Evolutionary conservation across 2,113 vertebrate genomes (phyloP).

Genomic region (Cynoglossus semilaevis): DNA sequence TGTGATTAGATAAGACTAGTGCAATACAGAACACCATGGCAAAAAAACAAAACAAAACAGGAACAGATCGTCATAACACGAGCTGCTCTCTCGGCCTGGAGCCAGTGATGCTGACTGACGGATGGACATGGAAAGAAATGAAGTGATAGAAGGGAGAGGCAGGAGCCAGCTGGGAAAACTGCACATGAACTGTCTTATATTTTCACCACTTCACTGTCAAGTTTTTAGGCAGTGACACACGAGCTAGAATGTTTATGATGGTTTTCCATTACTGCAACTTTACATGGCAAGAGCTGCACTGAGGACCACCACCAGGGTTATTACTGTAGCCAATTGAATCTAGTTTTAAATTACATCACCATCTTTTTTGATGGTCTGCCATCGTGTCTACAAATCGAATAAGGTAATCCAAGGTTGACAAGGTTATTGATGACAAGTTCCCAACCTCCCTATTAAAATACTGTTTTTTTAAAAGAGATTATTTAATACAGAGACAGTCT

Average conservation of each 20-base stretch:
- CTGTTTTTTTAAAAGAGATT: too few relatives aligned
- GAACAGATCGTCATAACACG: conserved; percentile 60
- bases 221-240: background rate
- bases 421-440: too few relatives aligned
- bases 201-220: background rate
- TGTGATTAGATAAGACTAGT: conserved; percentile 61
- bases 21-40: conserved; percentile 42
- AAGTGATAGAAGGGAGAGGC: conserved; percentile 7
- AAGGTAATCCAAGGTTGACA: too few relatives aligned
- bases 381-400: too few relatives aligned
- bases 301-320: too few relatives aligned
- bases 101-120: conserved; percentile 44
- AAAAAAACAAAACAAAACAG: conserved; percentile 26
- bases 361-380: too few relatives aligned
- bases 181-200: background rate
- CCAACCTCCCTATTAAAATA: too few relatives aligned
- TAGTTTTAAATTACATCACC: too few relatives aligned
- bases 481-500: too few relatives aligned
- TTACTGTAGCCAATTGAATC: too few relatives aligned
- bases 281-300: background rate
- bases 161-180: background rate
- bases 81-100: conserved; percentile 33
- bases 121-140: conserved; percentile 35
- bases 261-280: background rate
- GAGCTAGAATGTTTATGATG: background rate